Base-by-base conservation (phyloP, 2,888 invertebrate genomes). In the Hypercompe scribonia region DNA sequence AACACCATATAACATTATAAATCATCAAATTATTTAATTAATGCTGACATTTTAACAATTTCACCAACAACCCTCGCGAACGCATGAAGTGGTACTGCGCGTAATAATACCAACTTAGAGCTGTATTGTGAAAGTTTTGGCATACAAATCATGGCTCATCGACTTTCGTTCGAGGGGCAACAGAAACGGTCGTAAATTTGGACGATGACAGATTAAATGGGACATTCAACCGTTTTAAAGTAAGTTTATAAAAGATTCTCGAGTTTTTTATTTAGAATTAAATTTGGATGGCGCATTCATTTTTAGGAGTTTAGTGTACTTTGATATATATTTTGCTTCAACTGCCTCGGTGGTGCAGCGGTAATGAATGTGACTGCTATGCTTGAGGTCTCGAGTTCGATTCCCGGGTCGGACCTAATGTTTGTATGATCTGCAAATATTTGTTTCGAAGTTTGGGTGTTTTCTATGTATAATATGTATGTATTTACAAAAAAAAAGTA, bases 101-200 rank as follows among this genome's bases (percentile, higher is more conserved):
- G 86, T 86, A 88, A 89, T 91, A 88, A 90, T 86, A 87, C 87
- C 86, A 86, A 91, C 87, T 91, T 91, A 91, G 90, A 88, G 89
- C 88, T 81, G 88, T 88, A 91, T 93, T 93, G 93, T 93, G 91
- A 93, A 91, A 91, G 87, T 92, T 93, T 92, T 91, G 90, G 92
- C 92, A 91, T 90, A 92, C 90, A 91, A 90, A 94, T 91, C 93
- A 95, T 90, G 95, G 93, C 89, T 93, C 95, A 95, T 94, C 92
- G 92, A 94, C 83, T 93, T 93, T 93, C 92, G 93, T 94, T 92
- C 86, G 89, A 86, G 89, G 92, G 93, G 84, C 86, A 86, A 80
- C 78, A 87, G 87, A 87, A 87, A 81, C 81, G 78, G 81, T 87
- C 81, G 91, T 95, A 94, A 95, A 95, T 95, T 89, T 86, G 86